Conservation (phyloP, 1,140 invertebrate genomes). For the Nasonia vitripennis region DNA sequence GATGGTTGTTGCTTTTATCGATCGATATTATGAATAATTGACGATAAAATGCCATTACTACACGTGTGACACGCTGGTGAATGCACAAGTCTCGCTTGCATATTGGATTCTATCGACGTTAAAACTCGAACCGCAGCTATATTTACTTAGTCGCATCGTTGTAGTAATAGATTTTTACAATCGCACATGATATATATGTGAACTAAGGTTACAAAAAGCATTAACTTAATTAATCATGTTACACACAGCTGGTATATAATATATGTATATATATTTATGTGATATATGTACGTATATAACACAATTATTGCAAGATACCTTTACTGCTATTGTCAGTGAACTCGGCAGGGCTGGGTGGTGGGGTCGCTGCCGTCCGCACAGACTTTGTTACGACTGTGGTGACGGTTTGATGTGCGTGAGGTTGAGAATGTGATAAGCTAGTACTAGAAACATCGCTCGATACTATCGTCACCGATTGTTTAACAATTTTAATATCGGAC, state of each 20-base stretch:
- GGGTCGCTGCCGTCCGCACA: slow-evolving; percentile 74
- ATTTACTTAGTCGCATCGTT: not conserved
- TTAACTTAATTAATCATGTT: slow-evolving; percentile 75
- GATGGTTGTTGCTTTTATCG: slow-evolving; percentile 24
- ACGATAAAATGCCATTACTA: slow-evolving; percentile 45
- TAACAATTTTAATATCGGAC: slow-evolving; percentile 47
- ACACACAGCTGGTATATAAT: slow-evolving; percentile 76
- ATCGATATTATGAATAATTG: slow-evolving; percentile 35
- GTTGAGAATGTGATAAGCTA: slow-evolving; percentile 70
- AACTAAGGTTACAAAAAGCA: slow-evolving; percentile 73
- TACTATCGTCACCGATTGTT: slow-evolving; percentile 62
- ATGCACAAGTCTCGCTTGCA: not conserved
- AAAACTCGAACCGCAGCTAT: not conserved
- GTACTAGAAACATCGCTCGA: slow-evolving; percentile 59
- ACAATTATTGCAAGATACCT: slow-evolving; percentile 76
- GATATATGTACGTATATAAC: slow-evolving; percentile 54
- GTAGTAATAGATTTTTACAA: slow-evolving; percentile 48
- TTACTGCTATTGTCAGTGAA: slow-evolving; percentile 75
- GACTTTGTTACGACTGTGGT: slow-evolving; percentile 75
- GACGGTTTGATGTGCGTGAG: slow-evolving; percentile 73
- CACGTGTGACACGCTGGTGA: not conserved
- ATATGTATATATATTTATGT: slow-evolving; percentile 52
- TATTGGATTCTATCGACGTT: not conserved
- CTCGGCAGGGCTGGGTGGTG: slow-evolving; percentile 74
- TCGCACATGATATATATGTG: slow-evolving; percentile 64